Conservation (phyloP, 2,797 vertebrate genomes). For the Peromyscus nudipes region DNA sequence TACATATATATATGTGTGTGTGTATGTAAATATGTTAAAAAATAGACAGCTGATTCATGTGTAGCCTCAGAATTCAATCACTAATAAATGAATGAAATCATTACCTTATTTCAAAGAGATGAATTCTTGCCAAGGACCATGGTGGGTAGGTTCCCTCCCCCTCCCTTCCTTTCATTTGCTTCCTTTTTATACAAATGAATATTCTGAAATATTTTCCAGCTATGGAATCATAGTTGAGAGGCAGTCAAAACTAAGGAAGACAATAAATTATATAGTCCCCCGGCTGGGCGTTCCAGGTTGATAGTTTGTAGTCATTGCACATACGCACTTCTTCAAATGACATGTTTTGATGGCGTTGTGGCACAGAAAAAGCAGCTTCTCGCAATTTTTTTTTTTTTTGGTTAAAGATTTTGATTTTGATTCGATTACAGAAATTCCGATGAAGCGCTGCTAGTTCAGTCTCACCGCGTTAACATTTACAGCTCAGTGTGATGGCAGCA, state of each 20-base stretch:
- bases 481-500: neutral
- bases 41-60: constrained; percentile 14
- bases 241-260: neutral
- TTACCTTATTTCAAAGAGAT: constrained; percentile 23
- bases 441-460: constrained; percentile 5
- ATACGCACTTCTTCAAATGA: constrained; percentile 6
- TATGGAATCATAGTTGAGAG: neutral
- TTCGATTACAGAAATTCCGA: constrained; percentile 42
- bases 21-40: neutral
- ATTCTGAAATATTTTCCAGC: constrained; percentile 50
- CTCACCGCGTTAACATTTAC: neutral
- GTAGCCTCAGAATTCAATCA: neutral
- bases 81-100: neutral
- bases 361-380: neutral
- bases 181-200: constrained; percentile 21
- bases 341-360: neutral
- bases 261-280: neutral
- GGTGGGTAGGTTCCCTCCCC: neutral
- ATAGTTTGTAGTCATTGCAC: neutral
- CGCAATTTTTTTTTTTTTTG: neutral
- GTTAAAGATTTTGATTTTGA: neutral
- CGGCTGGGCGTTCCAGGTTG: constrained; percentile 13
- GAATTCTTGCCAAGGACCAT: constrained; percentile 38
- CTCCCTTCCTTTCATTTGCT: neutral
- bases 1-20: too few relatives aligned